Conservation (phyloP, 1,140 invertebrate species). For the Gryon sp. region DNA sequence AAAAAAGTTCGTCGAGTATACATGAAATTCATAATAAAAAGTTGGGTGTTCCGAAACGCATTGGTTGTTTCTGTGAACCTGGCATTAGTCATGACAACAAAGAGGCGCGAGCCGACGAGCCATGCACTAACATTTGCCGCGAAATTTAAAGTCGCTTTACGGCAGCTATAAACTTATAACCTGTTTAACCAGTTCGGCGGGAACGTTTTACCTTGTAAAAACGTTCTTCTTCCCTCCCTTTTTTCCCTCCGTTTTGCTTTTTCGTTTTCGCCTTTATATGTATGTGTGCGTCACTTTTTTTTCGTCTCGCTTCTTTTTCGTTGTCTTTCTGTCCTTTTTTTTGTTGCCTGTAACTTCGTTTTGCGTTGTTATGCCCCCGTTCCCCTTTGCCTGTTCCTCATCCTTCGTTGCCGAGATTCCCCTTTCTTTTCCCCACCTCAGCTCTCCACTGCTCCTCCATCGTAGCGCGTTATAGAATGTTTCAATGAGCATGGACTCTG, state of each 20-base stretch:
- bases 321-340: slow-evolving; percentile 44
- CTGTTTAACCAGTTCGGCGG: slow-evolving; percentile 75
- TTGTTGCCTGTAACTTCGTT: slow-evolving; percentile 51
- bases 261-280: slow-evolving; percentile 56
- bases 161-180: slow-evolving; percentile 76
- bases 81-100: slow-evolving; percentile 27
- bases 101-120: slow-evolving; percentile 45
- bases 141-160: slow-evolving; percentile 79
- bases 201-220: slow-evolving; percentile 71
- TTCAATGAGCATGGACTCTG: slow-evolving; percentile 56
- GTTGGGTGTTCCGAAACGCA: slow-evolving; percentile 23
- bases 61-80: slow-evolving; percentile 13
- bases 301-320: slow-evolving; percentile 47
- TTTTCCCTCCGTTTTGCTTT: slow-evolving; percentile 64
- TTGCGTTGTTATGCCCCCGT: slow-evolving; percentile 49
- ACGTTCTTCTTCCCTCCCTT: slow-evolving; percentile 67
- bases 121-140: slow-evolving; percentile 71
- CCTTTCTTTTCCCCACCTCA: neutral
- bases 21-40: too few relatives aligned
- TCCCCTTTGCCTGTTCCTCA: neutral
- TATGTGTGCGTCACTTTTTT: slow-evolving; percentile 44
- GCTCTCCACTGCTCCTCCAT: neutral
- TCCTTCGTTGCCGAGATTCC: neutral
- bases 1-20: too few relatives aligned
- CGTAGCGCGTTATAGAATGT: slow-evolving; percentile 55